Conservation (phyloP, 2,113 vertebrate species). For the Condylura cristata region DNA sequence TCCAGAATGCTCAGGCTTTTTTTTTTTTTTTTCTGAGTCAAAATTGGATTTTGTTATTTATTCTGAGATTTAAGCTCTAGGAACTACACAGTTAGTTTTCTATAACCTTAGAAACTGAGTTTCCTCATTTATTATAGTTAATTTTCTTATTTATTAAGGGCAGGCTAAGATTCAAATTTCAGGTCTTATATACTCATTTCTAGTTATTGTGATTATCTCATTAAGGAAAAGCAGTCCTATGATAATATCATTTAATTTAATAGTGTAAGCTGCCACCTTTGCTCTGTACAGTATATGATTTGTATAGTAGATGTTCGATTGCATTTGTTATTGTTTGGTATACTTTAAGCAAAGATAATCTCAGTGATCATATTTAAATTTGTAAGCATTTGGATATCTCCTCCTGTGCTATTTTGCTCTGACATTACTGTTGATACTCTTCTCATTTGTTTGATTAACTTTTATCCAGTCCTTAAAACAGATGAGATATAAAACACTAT, state of each 20-base stretch:
- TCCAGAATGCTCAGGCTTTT: too few species aligned
- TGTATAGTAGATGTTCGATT: background rate
- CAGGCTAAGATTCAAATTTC: background rate
- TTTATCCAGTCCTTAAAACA: conserved; percentile 63
- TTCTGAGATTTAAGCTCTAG: background rate
- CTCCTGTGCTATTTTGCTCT: conserved; percentile 50
- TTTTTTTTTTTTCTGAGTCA: background rate
- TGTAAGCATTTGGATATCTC: conserved; percentile 11
- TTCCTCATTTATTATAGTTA: conserved; percentile 46
- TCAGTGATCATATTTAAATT: conserved; percentile 58
- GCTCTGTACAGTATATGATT: background rate
- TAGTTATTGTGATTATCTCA: background rate
- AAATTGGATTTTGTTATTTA: conserved; percentile 37
- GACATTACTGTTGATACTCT: conserved; percentile 45
- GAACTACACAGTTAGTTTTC: background rate
- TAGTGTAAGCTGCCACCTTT: background rate
- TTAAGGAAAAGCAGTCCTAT: background rate
- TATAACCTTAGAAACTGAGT: background rate
- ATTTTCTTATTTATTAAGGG: conserved; percentile 16
- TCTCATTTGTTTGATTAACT: conserved; percentile 63
- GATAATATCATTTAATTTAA: background rate
- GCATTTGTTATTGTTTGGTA: background rate
- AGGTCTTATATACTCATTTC: background rate
- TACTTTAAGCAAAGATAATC: conserved; percentile 12
- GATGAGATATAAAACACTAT: conserved; percentile 46